Evolutionary conservation across 2,113 vertebrate genomes (phyloP), one percentile per base, ranked within the genome.

Genomic region (Ciconia stormi): DNA sequence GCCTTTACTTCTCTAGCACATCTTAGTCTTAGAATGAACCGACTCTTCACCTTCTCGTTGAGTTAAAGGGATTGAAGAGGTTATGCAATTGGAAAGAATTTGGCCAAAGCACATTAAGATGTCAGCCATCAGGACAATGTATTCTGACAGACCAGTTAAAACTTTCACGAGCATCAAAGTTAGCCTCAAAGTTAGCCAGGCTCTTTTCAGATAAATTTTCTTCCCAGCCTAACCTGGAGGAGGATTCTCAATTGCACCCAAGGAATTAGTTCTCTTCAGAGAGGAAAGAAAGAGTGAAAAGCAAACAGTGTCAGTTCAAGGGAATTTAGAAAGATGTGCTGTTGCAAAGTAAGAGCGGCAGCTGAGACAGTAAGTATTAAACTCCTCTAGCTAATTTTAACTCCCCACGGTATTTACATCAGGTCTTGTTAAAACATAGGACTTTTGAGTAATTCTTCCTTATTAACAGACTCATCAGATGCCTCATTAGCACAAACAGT

Each of bases 341-440:
- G 65, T 14, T 77, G 16, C 44, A 61, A 84, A 63, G 47, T 72
- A 63, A 85, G 17, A 88, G 8, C 0, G 2, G 18, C 18, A 89
- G 34, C 14, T n/a, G 17, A 74, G 42, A 67, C 6, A 76, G 23
- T 32, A 72, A 67, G 32, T 59, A 56, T 50, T 69, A 61, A 77
- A 76, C 3, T 67, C 8, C 20, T 59, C 32, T 55, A 19, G 21
- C 15, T 85, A 44, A 80, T 72, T 82, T 89, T 76, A 79, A 42
- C 32, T 81, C 44, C n/a, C 32, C 11, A 50, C 3, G 90, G 25
- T 90, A 90, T 85, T 88, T 79, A 52, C 27, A 86, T 36, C 34
- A 56, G n/a, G 34, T 76, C 18, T 76, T 67, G 22, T 27, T 90
- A 90, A 91, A 94, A 93, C 55, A 78, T 19, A 91, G 22, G 70